Evolutionary conservation across 2,888 invertebrate genomes (phyloP), one percentile per base, ranked within the genome.

Genomic region (Drosophila cognata): DNA sequence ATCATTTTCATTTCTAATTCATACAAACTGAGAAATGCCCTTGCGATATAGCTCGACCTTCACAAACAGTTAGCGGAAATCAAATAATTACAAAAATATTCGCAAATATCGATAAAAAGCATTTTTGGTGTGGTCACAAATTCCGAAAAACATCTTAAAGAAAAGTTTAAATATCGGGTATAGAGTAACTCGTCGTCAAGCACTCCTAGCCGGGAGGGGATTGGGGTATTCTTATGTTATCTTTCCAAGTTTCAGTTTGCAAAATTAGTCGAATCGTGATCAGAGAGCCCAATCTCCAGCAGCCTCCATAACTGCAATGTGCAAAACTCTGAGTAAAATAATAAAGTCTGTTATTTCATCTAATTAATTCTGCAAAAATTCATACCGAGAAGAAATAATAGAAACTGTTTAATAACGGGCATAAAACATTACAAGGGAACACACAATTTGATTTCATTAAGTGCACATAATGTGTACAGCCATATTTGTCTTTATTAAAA

Each of bases 1-100:
- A 68, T 50, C 67, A 74, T 64, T 80, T 69, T 61, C 16, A 21
- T 48, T 28, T 11, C 7, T 21, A 7, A 25, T 18, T 11, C 25
- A 43, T 18, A n/a, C 10, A 8, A 50, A 48, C 52, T 59, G 4
- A 3, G 7, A 13, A 21, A 35, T 57, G 25, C 50, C 46, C 55
- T 59, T 25, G 16, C 8, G 2, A 21, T 52, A 7, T 52, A 1
- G 31, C 2, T 46, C 7, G 13, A 21, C 1, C 7, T 13, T 5
- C 43, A 1, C 7, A 21, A 3, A 21, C 7, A 16, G 1, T 16
- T 4, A 16, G 7, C 46, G 8, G 0, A 25, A 25, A 46, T 21
- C 16, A 7, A 21, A 16, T 4, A 46, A 4, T 25, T 21, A 16
- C 3, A 33, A 8, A 25, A 16, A 8, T 21, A 21, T 21, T 43